Percentiles rank a stretch among this genome's conserved stretches.
Evolutionary conservation across 2,113 vertebrate species (phyloP).

Genomic region (Anhinga anhinga): DNA sequence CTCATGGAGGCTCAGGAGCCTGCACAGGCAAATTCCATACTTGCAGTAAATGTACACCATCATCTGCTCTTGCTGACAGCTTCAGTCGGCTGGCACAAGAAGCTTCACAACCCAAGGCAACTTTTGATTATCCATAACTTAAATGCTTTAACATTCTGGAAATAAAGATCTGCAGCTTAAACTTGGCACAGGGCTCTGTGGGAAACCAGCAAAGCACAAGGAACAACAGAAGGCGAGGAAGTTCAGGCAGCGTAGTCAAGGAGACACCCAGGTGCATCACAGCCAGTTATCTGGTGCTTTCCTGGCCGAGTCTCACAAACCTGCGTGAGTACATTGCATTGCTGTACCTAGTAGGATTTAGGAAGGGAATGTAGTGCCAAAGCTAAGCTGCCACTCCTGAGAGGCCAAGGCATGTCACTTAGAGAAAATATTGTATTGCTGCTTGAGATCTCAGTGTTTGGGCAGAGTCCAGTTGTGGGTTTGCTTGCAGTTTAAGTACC

Average conservation of each 20-base stretch:
- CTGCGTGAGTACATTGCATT: not conserved
- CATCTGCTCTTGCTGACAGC: not conserved
- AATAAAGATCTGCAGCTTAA: constrained; percentile 23
- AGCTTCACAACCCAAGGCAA: constrained; percentile 11
- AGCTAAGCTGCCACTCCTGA: not conserved
- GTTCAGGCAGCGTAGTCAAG: constrained; percentile 32
- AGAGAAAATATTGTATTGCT: not conserved
- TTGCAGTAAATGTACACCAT: not conserved
- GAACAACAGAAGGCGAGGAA: constrained; percentile 7
- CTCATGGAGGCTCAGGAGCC: not conserved
- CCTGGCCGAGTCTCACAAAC: not conserved
- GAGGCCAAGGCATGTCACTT: not conserved
- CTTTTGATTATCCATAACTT: constrained; percentile 38
- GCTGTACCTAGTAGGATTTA: not conserved
- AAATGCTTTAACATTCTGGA: constrained; percentile 36
- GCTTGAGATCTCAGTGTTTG: not conserved
- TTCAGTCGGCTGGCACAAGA: constrained; percentile 42
- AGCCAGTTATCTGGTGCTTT: constrained; percentile 4
- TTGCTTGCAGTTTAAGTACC: not conserved
- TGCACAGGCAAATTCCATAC: constrained; percentile 49
- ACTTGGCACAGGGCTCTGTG: constrained; percentile 14
- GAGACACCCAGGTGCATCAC: constrained; percentile 3
- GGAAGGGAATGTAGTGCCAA: not conserved
- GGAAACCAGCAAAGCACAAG: not conserved
- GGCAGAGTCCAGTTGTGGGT: not conserved